Conservation (phyloP, 2,888 invertebrate genomes). For the Alitta virens region DNA sequence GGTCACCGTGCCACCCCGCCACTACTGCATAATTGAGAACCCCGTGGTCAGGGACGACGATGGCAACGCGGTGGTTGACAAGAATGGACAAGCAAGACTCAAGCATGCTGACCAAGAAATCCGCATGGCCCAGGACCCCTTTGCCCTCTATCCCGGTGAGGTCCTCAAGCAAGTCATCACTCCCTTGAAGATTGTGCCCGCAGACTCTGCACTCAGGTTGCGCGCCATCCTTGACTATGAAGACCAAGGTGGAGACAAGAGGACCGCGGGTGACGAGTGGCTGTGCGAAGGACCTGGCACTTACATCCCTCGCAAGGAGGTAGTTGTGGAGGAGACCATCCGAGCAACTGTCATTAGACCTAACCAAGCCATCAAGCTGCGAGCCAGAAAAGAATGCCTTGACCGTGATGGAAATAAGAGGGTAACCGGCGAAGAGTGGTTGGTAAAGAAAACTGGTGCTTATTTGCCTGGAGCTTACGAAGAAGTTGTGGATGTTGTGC, state of each 20-base stretch:
- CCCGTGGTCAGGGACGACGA: slow-evolving; percentile 56
- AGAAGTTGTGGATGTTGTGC: slow-evolving; percentile 58
- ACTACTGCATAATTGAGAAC: slow-evolving; percentile 60
- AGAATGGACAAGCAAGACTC: slow-evolving; percentile 56
- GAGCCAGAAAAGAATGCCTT: slow-evolving; percentile 57
- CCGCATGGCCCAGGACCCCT: slow-evolving; percentile 60
- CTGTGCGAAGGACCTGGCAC: slow-evolving; percentile 59
- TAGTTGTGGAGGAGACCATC: slow-evolving; percentile 55
- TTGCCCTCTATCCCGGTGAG: slow-evolving; percentile 61
- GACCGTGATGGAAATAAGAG: slow-evolving; percentile 42
- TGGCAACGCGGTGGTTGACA: slow-evolving; percentile 49
- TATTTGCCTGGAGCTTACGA: slow-evolving; percentile 61
- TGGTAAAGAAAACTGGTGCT: slow-evolving; percentile 59
- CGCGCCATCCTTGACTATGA: slow-evolving; percentile 58
- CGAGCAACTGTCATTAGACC: slow-evolving; percentile 57
- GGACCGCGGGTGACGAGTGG: slow-evolving; percentile 61
- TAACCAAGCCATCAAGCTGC: slow-evolving; percentile 59
- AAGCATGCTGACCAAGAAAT: slow-evolving; percentile 60
- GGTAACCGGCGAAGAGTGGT: slow-evolving; percentile 59
- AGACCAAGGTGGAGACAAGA: slow-evolving; percentile 47
- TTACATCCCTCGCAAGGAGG: slow-evolving; percentile 40
- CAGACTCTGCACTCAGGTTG: slow-evolving; percentile 59
- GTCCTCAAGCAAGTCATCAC: slow-evolving; percentile 30
- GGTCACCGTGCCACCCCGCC: slow-evolving; percentile 59
- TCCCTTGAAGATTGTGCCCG: slow-evolving; percentile 48